These are phyloP conservation scores for Hipparchia sbordonii DNA, from an alignment of 2,888 invertebrate species.

Conservation along the genomic window DNA sequence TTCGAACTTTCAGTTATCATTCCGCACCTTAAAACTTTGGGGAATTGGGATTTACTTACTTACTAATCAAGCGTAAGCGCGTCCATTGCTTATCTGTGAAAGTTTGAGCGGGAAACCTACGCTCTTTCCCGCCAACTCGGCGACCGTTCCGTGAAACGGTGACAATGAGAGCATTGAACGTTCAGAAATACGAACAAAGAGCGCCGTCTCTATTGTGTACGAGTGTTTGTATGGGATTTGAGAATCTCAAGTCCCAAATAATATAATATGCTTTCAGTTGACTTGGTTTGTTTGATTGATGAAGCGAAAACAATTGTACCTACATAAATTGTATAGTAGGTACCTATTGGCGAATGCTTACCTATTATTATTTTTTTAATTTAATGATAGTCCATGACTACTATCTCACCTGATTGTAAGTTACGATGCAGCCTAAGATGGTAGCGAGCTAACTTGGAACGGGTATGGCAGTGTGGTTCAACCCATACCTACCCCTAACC, in stretches of 20 bases:
- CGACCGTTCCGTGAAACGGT: not conserved
- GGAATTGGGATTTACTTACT: too few relatives aligned
- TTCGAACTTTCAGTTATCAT: too few relatives aligned
- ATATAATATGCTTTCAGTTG: not conserved
- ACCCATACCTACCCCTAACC: too few relatives aligned
- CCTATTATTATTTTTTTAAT: too few relatives aligned
- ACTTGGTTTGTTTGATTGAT: not conserved
- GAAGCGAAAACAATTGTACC: not conserved
- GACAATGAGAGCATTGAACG: not conserved
- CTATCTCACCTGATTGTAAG: too few relatives aligned
- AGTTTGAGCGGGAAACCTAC: not conserved
- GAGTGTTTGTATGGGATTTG: not conserved
- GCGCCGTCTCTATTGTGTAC: not conserved
- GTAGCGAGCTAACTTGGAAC: too few relatives aligned
- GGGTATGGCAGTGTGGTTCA: too few relatives aligned
- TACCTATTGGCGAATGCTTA: too few relatives aligned
- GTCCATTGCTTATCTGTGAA: not conserved
- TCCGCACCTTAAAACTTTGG: too few relatives aligned
- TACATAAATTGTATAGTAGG: too few relatives aligned
- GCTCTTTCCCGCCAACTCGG: not conserved
- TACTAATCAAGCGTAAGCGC: not conserved
- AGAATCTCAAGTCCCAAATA: not conserved
- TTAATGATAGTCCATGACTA: too few relatives aligned
- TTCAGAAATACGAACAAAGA: not conserved
- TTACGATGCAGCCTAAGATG: too few relatives aligned